Base-by-base conservation (phyloP, 2,888 invertebrate genomes). In the Sicus ferrugineus region DNA sequence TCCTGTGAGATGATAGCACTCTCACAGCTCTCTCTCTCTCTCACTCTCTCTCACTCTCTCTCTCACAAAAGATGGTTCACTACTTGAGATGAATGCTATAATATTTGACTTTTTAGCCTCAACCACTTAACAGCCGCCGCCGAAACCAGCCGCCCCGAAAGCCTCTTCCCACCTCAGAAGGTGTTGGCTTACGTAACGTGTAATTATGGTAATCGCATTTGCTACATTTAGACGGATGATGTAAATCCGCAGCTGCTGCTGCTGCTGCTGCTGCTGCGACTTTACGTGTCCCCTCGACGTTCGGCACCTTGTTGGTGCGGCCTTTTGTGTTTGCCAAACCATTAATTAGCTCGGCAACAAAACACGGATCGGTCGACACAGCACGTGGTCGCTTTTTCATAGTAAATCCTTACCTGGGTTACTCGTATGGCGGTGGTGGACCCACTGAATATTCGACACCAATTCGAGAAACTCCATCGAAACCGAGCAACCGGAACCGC, bases 161-260 rank as follows among this genome's bases (percentile, higher is more conserved):
- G n/a, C 46, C 19, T 3, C 46, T 46, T 46, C 46, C n/a, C 19
- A n/a, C n/a, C 4, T 46, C 23, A 21, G n/a, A 0, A 52, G 23
- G 38, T 59, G n/a, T 7, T 11, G 28, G 50, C 63, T 63, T 30
- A 50, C 48, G 50, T 63, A 48, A 63, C 63, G 28, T 4, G 31
- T 63, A 63, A 63, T 63, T 63, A 63, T n/a, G 16, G 14, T 62
- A 62, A 62, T 62, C 62, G 62, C 46, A 28, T 62, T 62, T 38
- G 62, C 46, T 21, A 42, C 62, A 62, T 46, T 62, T 46, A 42
- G 26, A 26, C 62, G 46, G 30, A 30, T 63, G 30, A 63, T 46
- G 63, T 28, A 63, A 63, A 63, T 48, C 26, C n/a, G 46, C 63
- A 63, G 63, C 48, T 63, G 63, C 38, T 7, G 38, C 38, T 7